Evolutionary conservation across 2,888 invertebrate genomes (phyloP).

Genomic region (Diogma glabrata): DNA sequence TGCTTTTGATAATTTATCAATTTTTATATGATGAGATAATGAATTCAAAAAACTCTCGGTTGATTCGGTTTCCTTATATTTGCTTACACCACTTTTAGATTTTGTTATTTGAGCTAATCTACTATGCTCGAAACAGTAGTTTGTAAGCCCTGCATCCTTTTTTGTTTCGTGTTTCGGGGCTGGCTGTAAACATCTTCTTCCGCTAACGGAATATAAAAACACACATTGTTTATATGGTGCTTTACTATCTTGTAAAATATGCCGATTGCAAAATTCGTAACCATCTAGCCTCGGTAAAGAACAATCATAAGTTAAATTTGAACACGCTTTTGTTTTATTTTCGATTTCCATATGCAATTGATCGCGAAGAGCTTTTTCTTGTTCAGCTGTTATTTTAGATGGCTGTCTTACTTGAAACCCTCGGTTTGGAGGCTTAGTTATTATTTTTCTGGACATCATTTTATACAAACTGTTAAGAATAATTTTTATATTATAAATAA

Average conservation of each 20-base stretch:
- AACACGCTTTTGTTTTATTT: conserved; percentile 47
- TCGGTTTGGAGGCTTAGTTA: conserved; percentile 17
- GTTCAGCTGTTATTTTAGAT: conserved; percentile 19
- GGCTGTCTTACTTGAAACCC: conserved; percentile 16
- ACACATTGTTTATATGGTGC: conserved; percentile 79
- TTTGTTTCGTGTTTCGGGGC: conserved; percentile 62
- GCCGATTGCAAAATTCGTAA: conserved; percentile 65
- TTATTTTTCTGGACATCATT: conserved; percentile 13
- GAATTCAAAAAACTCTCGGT: conserved; percentile 54
- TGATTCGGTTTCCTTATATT: conserved; percentile 49
- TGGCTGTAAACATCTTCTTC: conserved; percentile 64
- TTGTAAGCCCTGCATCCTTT: conserved; percentile 43
- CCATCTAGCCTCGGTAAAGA: conserved; percentile 54
- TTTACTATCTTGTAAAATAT: conserved; percentile 69
- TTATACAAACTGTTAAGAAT: too few relatives aligned
- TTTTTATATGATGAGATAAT: conserved; percentile 50
- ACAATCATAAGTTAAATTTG: conserved; percentile 55
- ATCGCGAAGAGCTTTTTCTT: conserved; percentile 32
- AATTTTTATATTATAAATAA: too few relatives aligned
- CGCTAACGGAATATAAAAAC: conserved; percentile 52
- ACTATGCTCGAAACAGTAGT: conserved; percentile 59
- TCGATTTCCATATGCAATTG: conserved; percentile 52
- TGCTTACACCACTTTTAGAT: conserved; percentile 45
- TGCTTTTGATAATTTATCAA: conserved; percentile 26
- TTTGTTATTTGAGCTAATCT: conserved; percentile 50